Percentiles rank a stretch among this genome's conserved stretches.
phyloP scores from a whole-genome alignment of 2,888 invertebrate genomes.

The Antheraea assamensis region DNA sequence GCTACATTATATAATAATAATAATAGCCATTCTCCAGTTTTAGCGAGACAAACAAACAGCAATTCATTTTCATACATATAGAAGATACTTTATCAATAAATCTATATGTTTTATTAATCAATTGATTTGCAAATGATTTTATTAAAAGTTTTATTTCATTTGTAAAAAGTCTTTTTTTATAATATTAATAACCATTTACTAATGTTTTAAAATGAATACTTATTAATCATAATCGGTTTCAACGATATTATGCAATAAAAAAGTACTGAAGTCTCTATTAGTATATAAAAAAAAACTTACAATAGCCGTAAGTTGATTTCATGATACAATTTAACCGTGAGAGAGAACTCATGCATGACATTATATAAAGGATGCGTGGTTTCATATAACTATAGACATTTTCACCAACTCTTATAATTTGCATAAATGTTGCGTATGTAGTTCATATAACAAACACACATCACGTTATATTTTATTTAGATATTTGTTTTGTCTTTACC shows the following conservation, averaged over 20 bases:
- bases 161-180: no score
- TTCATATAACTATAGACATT: background rate
- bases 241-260: background rate
- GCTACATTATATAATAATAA: no score
- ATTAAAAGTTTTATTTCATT: no score
- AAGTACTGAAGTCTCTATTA: background rate
- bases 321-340: background rate
- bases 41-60: no score
- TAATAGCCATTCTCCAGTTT: no score
- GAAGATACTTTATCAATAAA: no score
- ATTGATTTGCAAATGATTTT: no score
- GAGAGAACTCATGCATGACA: background rate
- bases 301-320: background rate
- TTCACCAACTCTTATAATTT: background rate
- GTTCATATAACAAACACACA: background rate
- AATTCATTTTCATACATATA: no score
- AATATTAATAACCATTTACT: no score
- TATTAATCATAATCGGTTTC: no score
- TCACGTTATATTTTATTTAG: background rate
- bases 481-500: background rate
- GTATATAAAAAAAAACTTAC: background rate
- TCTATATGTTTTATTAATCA: no score
- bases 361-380: background rate
- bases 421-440: background rate
- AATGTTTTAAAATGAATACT: no score